Evolutionary conservation across 2,113 vertebrate genomes (phyloP).

Genomic region (Carollia perspicillata): DNA sequence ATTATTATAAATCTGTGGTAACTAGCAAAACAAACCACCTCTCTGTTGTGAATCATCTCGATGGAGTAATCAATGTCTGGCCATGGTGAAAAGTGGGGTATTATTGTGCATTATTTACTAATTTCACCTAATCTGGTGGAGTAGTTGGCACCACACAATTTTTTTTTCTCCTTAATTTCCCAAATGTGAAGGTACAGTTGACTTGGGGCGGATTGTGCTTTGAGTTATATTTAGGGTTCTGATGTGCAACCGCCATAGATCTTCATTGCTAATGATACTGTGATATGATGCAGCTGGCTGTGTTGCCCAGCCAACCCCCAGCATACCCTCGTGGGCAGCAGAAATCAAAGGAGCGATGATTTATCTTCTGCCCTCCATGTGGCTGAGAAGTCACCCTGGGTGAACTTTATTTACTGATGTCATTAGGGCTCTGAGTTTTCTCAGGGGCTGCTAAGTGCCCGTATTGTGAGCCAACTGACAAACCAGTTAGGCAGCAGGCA

Average conservation of each 20-base stretch:
- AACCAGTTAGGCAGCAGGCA: neutral
- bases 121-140: accelerated
- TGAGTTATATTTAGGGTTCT: too few relatives aligned
- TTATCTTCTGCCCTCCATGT: neutral
- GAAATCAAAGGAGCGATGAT: neutral
- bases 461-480: accelerated
- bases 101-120: neutral
- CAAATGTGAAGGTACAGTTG: neutral
- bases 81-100: accelerated
- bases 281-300: accelerated
- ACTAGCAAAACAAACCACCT: neutral
- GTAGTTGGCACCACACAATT: accelerated
- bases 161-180: neutral
- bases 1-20: too few relatives aligned
- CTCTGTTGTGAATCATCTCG: neutral
- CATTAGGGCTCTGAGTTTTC: neutral
- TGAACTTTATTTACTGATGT: accelerated
- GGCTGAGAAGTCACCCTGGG: accelerated
- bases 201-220: accelerated
- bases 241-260: accelerated
- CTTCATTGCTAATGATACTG: accelerated
- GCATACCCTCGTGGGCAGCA: accelerated
- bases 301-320: accelerated
- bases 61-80: accelerated
- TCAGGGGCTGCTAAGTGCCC: neutral